Base-by-base conservation (phyloP, 30 jellyfish, hydroid and myxozoan species). In the Phacellophora camtschatica region DNA sequence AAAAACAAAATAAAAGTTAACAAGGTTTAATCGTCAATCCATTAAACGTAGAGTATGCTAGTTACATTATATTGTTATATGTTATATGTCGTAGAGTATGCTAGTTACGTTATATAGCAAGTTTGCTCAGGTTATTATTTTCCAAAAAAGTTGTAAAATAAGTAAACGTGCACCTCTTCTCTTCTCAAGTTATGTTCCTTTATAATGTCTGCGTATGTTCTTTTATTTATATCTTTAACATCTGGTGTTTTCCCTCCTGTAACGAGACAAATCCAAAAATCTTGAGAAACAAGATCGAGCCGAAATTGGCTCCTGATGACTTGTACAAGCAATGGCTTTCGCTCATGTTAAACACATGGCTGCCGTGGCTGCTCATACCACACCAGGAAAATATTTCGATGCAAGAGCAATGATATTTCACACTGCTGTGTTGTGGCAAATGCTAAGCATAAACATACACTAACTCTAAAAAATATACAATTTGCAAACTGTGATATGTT, bases 231-330 rank as follows among this genome's bases (percentile, higher is more conserved):
- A 15, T 64, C 83, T 63, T 79, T 88, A 24, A 86, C 82, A 57
- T 87, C 99, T 12, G 99, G 99, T 16, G 99, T 94, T 63, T 94
- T 94, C 31, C 99, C 99, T 15, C 99, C 99, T 94, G 82, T 10
- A 67, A 61, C 36, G 28, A 80, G 36, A 80, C 20, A 13, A 41
- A 8, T 11, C 16, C n/a, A 53, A 22, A 56, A 23, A 12, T 15
- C 10, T 12, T 6, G 30, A 35, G 42, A 51, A 20, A 12, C n/a
- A 48, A 15, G 46, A 16, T 28, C 27, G 42, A 8, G 27, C 11
- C 0, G 13, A 27, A 15, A 3, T 24, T 50, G 8, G 25, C 31
- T 15, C n/a, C n/a, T n/a, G 74, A 57, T 53, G 86, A 28, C 32
- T 67, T 23, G 86, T 34, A 20, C 74, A 34, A 72, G 86, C 86